These are phyloP conservation scores for Eilema depressum DNA, from an alignment of 2,888 invertebrate genomes.

Conservation along the genomic window DNA sequence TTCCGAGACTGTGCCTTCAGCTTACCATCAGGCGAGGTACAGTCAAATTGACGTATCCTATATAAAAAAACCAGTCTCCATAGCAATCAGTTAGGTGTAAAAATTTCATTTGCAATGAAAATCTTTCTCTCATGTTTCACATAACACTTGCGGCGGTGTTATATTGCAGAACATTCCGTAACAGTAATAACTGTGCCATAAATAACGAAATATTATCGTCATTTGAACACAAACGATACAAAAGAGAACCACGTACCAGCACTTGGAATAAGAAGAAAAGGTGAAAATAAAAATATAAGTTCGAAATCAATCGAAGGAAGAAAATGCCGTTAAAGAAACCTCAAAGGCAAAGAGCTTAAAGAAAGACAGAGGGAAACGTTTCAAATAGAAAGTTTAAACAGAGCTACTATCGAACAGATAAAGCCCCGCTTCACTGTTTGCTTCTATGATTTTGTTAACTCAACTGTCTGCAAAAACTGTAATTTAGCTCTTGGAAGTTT, in stretches of 20 bases:
- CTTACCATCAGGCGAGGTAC: no score
- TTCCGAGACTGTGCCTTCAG: no score
- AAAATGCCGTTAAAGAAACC: conserved; percentile 76
- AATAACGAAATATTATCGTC: conserved; percentile 13
- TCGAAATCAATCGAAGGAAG: conserved; percentile 64
- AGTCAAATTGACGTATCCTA: no score
- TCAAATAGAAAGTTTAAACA: conserved; percentile 74
- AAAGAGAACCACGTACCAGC: conserved; percentile 28
- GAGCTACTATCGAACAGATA: conserved; percentile 67
- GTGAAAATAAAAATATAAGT: conserved; percentile 65
- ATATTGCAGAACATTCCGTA: neutral
- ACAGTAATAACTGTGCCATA: neutral
- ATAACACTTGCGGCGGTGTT: neutral
- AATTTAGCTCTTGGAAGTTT: conserved; percentile 33
- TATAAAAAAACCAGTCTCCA: neutral
- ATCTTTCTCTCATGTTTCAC: neutral
- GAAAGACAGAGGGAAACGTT: conserved; percentile 73
- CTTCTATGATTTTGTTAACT: conserved; percentile 64
- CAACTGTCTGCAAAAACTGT: conserved; percentile 51
- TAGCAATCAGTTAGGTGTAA: no score
- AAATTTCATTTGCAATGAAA: neutral
- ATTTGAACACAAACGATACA: conserved; percentile 25
- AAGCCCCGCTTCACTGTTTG: conserved; percentile 63
- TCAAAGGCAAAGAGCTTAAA: conserved; percentile 79
- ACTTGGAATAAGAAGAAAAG: conserved; percentile 50